Base-by-base conservation (phyloP, 2,113 vertebrate species). In the Sylvilagus bachmani region DNA sequence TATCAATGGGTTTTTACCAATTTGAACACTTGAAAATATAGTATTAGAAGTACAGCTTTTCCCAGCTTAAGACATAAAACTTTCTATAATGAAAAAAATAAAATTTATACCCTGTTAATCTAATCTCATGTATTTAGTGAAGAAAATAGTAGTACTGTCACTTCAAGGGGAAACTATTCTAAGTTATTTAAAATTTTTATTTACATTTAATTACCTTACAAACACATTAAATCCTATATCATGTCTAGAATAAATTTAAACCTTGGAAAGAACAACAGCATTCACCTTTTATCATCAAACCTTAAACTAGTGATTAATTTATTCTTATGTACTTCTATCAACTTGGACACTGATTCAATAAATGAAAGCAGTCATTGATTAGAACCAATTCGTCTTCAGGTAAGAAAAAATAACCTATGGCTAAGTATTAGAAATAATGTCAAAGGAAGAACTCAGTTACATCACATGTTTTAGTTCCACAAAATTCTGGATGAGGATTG, bases 141-240 rank as follows among this genome's bases (percentile, higher is more conserved):
- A 80, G 33, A 17, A 49, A 86, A 67, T 7, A 4, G 2, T 67
- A 14, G n/a, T 58, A n/a, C 22, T 95, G 31, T 62, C 71, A 36
- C 38, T 91, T 82, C 75, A 69, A 93, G 24, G 62, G 13, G 33
- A 80, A 95, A 77, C 11, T 64, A 79, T 77, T 91, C 14, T 75
- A 90, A 94, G 88, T 80, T 93, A 83, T 66, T 96, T 73, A 62
- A 84, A 86, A 58, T n/a, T 69, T 93, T 71, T 89, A 74, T 97
- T 97, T 95, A 86, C 4, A n/a, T 89, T 95, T 89, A 87, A 87
- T 94, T 94, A 83, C 78, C 58, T 62, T 66, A 91, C 64, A 86
- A 61, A 69, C 3, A 67, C 51, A 53, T 11, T 7, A 66, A 91
- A 77, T 53, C 24, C 29, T 80, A 49, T 79, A 7, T 77, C n/a